Conservation (phyloP, 2,888 invertebrate species). For the Mesorhabditis spiculigera region DNA sequence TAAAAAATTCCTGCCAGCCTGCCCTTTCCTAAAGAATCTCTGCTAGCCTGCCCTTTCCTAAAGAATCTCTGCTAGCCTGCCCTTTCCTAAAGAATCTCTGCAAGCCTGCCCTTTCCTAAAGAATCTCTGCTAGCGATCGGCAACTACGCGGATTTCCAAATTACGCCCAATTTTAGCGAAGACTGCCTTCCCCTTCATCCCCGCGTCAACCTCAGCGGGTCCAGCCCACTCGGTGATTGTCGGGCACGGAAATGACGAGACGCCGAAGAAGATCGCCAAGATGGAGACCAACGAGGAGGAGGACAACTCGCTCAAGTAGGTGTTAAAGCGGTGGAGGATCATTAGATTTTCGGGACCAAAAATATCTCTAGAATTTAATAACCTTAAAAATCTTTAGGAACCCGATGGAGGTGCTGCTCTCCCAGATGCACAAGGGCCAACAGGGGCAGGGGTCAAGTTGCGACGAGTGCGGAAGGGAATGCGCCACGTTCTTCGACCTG, state of each 20-base stretch:
- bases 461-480: constrained; percentile 19
- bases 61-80: background rate
- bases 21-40: too few species aligned
- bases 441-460: constrained; percentile 8
- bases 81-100: too few species aligned
- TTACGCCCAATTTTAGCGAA: too few species aligned
- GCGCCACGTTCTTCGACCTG: constrained; percentile 14
- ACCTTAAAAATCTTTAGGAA: background rate
- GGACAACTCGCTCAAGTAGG: background rate
- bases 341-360: background rate
- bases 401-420: background rate
- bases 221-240: background rate
- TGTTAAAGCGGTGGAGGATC: background rate
- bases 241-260: background rate
- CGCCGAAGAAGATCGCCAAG: background rate
- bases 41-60: background rate
- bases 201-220: background rate
- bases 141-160: too few species aligned
- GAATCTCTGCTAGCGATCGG: too few species aligned
- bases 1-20: too few species aligned
- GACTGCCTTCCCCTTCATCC: background rate
- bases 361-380: too few species aligned
- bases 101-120: too few species aligned
- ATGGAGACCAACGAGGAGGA: background rate
- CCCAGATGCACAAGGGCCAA: background rate